Evolutionary conservation across 2,888 invertebrate genomes (phyloP).

Genomic region (Galeruca laticollis): DNA sequence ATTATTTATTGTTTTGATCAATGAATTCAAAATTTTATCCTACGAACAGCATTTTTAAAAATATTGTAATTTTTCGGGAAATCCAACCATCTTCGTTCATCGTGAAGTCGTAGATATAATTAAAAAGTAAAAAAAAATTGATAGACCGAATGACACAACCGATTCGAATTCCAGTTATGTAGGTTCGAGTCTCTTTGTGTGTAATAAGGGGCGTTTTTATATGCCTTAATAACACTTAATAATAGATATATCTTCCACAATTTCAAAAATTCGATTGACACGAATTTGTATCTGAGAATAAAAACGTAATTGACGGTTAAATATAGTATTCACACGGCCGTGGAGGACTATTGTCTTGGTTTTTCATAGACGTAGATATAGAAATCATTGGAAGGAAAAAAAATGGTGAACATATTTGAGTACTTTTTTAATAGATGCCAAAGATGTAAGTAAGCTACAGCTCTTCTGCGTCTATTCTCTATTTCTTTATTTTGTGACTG

Average conservation of each 20-base stretch:
- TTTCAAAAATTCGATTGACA: constrained; percentile 46
- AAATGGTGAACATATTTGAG: too few species aligned
- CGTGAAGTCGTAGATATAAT: too few species aligned
- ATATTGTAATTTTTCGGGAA: too few species aligned
- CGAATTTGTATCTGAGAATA: constrained; percentile 40
- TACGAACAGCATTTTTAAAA: too few species aligned
- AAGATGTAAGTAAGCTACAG: too few species aligned
- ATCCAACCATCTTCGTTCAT: too few species aligned
- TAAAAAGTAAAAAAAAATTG: background rate
- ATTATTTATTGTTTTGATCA: too few species aligned
- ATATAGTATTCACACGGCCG: constrained; percentile 43
- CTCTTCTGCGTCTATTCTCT: too few species aligned
- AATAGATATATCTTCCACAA: constrained; percentile 43
- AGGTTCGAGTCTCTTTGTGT: background rate
- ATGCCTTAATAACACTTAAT: constrained; percentile 41
- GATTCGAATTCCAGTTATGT: background rate
- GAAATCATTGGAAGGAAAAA: background rate
- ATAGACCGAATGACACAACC: background rate
- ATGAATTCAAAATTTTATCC: too few species aligned
- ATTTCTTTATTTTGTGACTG: too few species aligned
- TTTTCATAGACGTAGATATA: constrained; percentile 36
- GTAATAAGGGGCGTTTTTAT: constrained; percentile 41
- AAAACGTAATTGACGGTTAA: constrained; percentile 43
- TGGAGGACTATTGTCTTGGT: constrained; percentile 37
- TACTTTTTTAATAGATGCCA: too few species aligned